Base-by-base conservation (phyloP, 2,888 invertebrate species). In the Phyllotreta striolata region DNA sequence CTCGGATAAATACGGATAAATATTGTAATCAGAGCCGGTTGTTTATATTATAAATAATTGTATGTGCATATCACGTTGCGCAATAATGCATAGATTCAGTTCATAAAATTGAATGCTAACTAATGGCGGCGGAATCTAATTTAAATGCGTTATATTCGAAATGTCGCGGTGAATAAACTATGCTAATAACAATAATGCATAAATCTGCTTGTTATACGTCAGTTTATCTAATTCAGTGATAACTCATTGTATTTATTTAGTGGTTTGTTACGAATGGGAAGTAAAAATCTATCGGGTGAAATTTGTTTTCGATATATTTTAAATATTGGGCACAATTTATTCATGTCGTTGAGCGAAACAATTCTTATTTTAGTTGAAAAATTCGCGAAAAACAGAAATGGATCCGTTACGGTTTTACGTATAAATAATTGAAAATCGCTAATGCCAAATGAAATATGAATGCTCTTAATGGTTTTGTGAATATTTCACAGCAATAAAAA, bases 391-490 rank as follows among this genome's bases (percentile, higher is more conserved):
- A 24, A 24, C 4, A 24, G 24, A 24, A 24, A 24, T 24, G 24
- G 2, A 24, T 24, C 4, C 24, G 24, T 24, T 24, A 24, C 24
- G 24, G 24, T 24, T 24, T 49, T 46, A 35, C 37, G 43, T 56
- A n/a, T 51, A 4, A 56, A 49, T 56, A 56, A 62, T 56, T 56
- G 49, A 62, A 56, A 62, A 58, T 46, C 58, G 24, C n/a, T 58
- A 52, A 58, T 64, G 51, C 37, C 39, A 6, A 4, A 47, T 64
- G 59, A 60, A 59, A 64, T 60, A 64, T 59, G 41, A 40, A 64
- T 60, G 55, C 35, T 8, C 13, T 34, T 55, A 59, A 64, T 64
- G 59, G 59, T 46, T 41, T 55, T 47, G 38, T 64, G 60, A 64
- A 64, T 64, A 60, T 55, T 64, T 60, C 37, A 43, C 47, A 39